Evolutionary conservation across 2,888 invertebrate species (phyloP), one percentile per base, ranked within the genome.

Genomic region (Synanthedon tipuliformis): DNA sequence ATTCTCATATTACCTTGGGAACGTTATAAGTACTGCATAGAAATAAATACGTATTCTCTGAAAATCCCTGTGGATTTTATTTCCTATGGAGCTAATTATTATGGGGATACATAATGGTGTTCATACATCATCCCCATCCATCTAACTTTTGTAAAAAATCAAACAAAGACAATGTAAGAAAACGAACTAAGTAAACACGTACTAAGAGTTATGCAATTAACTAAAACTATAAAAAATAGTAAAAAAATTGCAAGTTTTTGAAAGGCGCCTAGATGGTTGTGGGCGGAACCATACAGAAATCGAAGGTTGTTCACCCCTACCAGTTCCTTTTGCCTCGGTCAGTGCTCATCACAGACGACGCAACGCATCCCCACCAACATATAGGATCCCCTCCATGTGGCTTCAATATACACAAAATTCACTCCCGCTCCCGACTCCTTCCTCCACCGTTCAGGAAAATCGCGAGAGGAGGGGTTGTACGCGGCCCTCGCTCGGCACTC

Each of bases 301-400:
- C 66, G 73, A 73, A 86, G 86, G 84, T 84, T 83, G 74, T 85
- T 86, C 76, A 88, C 87, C 88, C 88, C 87, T 85, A 81, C 86
- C 82, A 79, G 76, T 76, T 76, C 73, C 76, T 78, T 75, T 72
- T 71, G 73, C 69, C 71, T 75, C 75, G 70, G 68, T 68, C 66
- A 69, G 68, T 71, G 76, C 74, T 74, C 76, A 82, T 75, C 77
- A 75, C 75, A 70, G 70, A 73, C 74, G 68, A 73, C 81, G 74
- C 74, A 68, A 73, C 81, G 80, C 87, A 88, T 86, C 88, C 87
- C 88, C 88, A 84, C 88, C 88, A 82, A 81, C 71, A 65, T 73
- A 71, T 79, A 80, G 78, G 84, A 85, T 86, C 88, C 88, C 88
- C 88, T 86, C 87, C 88, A 88, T 81, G 71, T 76, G 78, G 74